Evolutionary conservation across 1,140 invertebrate species (phyloP).

Genomic region (Atopsyche davidsoni): DNA sequence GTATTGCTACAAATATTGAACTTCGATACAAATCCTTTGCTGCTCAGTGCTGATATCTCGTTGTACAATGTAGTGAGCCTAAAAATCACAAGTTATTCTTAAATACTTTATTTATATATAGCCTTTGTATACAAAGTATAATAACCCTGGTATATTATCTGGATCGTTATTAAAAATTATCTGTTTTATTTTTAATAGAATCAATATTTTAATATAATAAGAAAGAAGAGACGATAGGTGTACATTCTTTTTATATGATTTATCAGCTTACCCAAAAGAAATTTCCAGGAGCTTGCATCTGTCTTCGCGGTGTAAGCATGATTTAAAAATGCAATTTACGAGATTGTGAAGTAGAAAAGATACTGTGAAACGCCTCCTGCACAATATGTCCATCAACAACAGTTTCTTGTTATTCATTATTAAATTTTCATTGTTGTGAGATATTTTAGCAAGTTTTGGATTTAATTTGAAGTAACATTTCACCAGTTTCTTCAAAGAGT

Average conservation of each 20-base stretch:
- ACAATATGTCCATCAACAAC: conserved; percentile 42
- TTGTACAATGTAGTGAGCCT: conserved; percentile 45
- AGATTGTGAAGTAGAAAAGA: conserved; percentile 39
- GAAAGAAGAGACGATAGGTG: too few species aligned
- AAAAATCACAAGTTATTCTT: conserved; percentile 14
- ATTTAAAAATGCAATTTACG: conserved; percentile 40
- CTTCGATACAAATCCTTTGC: conserved; percentile 41
- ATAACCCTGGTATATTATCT: too few species aligned
- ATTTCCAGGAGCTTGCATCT: conserved; percentile 46
- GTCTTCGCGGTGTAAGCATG: conserved; percentile 44
- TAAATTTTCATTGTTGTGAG: conserved; percentile 34
- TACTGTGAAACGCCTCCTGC: conserved; percentile 42
- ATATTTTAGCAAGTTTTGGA: conserved; percentile 43
- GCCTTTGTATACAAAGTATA: too few species aligned
- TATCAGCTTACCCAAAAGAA: conserved; percentile 38
- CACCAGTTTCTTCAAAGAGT: conserved; percentile 44
- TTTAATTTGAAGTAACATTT: conserved; percentile 47
- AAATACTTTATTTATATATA: too few species aligned
- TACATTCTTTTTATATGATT: conserved; percentile 13
- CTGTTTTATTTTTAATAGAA: too few species aligned
- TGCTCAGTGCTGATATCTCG: conserved; percentile 41
- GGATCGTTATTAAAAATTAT: too few species aligned
- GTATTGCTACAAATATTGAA: conserved; percentile 48
- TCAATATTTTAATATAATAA: too few species aligned
- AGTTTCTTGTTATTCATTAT: conserved; percentile 40